Conservation (phyloP, 2,113 vertebrate species). For the Cavia aperea region DNA sequence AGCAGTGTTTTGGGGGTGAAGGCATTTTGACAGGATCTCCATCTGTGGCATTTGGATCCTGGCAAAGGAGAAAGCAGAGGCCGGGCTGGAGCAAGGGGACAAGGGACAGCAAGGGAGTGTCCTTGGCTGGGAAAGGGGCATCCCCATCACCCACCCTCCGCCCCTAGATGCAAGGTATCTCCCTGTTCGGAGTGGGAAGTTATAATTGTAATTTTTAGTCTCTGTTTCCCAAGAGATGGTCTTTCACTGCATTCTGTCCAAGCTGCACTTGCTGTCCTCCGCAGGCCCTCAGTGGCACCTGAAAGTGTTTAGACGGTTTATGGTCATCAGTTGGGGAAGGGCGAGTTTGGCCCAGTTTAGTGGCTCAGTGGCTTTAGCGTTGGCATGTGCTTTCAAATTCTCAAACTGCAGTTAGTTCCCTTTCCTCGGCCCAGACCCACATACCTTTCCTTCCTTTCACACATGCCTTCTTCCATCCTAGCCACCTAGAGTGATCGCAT, state of each 20-base stretch:
- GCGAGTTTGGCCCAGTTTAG: constrained; percentile 18
- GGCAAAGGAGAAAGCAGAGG: neutral
- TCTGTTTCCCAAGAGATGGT: constrained; percentile 49
- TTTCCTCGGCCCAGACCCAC: constrained; percentile 3
- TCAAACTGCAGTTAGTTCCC: neutral
- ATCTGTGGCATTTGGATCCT: neutral
- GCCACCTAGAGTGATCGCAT: neutral
- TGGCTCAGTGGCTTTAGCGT: neutral
- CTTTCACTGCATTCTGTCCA: constrained; percentile 42
- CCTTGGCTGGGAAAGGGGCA: neutral
- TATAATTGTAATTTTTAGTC: constrained; percentile 18
- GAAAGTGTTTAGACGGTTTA: constrained; percentile 48
- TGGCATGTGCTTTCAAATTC: neutral
- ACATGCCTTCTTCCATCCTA: neutral
- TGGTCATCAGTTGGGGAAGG: constrained; percentile 29
- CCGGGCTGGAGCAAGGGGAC: neutral
- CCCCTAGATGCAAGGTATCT: neutral
- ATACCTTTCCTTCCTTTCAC: constrained; percentile 24
- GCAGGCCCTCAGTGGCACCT: constrained; percentile 42
- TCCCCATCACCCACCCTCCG: fast-evolving
- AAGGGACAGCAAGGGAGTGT: neutral
- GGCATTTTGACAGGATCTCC: constrained; percentile 8
- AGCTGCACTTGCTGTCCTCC: constrained; percentile 19
- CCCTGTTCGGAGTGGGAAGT: neutral
- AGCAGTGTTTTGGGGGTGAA: neutral